Evolutionary conservation across 2,797 vertebrate genomes (phyloP).

Genomic region (Corythornis leucogaster): DNA sequence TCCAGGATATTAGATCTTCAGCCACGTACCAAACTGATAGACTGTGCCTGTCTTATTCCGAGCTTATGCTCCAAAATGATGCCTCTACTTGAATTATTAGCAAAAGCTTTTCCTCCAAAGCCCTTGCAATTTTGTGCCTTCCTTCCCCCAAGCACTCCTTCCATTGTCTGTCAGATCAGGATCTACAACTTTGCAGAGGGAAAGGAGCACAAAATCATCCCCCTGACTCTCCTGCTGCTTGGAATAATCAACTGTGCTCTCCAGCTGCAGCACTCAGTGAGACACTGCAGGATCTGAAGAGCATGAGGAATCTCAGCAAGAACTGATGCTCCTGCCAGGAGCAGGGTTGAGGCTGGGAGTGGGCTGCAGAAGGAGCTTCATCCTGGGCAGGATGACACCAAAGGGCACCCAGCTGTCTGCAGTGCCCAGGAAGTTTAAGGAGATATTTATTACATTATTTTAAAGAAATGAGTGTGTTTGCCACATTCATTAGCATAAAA

Average conservation of each 20-base stretch:
- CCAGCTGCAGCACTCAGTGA: neutral
- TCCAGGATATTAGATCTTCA: conserved; percentile 1
- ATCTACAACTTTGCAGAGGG: neutral
- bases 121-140: neutral
- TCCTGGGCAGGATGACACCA: neutral
- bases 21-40: neutral
- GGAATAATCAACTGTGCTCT: neutral
- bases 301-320: neutral
- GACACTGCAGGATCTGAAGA: neutral
- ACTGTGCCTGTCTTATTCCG: neutral
- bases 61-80: neutral
- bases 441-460: neutral
- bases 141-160: neutral
- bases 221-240: neutral
- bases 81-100: neutral
- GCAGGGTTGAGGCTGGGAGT: neutral
- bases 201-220: conserved; percentile 10
- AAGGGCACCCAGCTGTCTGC: neutral
- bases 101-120: neutral
- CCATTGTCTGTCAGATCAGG: neutral
- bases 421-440: neutral
- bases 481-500: neutral
- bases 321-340: neutral
- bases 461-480: neutral
- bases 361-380: neutral